These are phyloP conservation scores for Triplophysa rosa DNA, from an alignment of 2,113 vertebrate species.

Conservation along the genomic window DNA sequence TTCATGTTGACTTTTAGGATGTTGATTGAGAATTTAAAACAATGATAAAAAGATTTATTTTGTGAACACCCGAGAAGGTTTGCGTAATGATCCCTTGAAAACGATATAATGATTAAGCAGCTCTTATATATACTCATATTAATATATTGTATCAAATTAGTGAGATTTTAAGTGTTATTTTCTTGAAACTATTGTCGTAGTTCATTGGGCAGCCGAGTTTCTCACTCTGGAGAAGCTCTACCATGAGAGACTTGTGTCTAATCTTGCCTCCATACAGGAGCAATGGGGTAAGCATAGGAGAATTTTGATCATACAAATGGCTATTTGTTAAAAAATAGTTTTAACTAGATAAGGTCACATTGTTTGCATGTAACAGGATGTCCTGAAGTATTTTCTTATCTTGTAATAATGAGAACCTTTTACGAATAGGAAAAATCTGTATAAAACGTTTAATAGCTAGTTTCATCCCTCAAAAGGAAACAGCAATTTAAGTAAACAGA, in stretches of 20 bases:
- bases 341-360: not conserved
- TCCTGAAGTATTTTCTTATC: not conserved
- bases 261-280: slow-evolving; percentile 87
- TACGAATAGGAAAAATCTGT: not conserved
- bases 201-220: slow-evolving; percentile 90
- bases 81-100: not conserved
- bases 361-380: slow-evolving; percentile 10
- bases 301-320: not conserved
- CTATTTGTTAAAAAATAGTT: not conserved
- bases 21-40: not conserved
- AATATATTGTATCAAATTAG: not conserved
- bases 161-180: slow-evolving; percentile 43
- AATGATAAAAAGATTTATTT: not conserved
- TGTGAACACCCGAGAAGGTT: not conserved
- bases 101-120: not conserved
- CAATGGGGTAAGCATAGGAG: slow-evolving; percentile 83
- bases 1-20: slow-evolving; percentile 20
- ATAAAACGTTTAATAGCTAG: not conserved
- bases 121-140: not conserved
- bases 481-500: not conserved
- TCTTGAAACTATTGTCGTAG: slow-evolving; percentile 79
- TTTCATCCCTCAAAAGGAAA: not conserved
- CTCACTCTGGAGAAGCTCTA: slow-evolving; percentile 91
- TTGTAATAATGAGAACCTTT: not conserved
- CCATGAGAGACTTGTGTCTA: slow-evolving; percentile 89